Evolutionary conservation across 2,888 invertebrate genomes (phyloP).

Genomic region (Globia sparganii): DNA sequence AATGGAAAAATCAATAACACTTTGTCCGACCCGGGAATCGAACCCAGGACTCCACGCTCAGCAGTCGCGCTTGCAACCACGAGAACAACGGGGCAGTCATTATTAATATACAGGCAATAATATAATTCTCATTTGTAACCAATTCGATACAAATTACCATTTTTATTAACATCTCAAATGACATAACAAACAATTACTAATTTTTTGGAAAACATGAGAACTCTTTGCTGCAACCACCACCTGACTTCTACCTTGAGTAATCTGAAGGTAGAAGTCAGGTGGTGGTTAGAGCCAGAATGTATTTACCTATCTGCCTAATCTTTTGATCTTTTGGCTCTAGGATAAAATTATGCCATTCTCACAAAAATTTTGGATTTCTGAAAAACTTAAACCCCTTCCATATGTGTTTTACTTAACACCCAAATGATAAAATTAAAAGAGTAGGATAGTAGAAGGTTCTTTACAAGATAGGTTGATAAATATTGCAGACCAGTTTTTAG

Average conservation of each 20-base stretch:
- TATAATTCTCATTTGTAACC: neutral
- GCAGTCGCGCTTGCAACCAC: too few species aligned
- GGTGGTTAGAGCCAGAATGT: neutral
- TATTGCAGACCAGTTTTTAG: neutral
- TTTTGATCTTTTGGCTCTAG: too few species aligned
- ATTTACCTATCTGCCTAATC: neutral
- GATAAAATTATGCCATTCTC: neutral
- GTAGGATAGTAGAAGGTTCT: neutral
- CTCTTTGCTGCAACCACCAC: too few species aligned
- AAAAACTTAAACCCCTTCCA: neutral
- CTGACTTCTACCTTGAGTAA: too few species aligned
- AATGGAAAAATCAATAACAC: too few species aligned
- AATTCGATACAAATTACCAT: neutral
- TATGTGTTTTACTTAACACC: too few species aligned
- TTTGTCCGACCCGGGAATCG: too few species aligned
- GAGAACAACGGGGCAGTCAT: too few species aligned
- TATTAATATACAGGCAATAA: neutral
- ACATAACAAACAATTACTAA: too few species aligned
- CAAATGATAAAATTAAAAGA: neutral
- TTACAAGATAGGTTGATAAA: constrained; percentile 3
- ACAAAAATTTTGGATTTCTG: neutral
- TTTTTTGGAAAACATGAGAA: too few species aligned
- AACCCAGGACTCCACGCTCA: too few species aligned
- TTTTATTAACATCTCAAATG: constrained; percentile 11
- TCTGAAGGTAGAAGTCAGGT: neutral